phyloP scores from a whole-genome alignment of 2,797 vertebrate genomes.

The Pseudomugil gertrudae region DNA sequence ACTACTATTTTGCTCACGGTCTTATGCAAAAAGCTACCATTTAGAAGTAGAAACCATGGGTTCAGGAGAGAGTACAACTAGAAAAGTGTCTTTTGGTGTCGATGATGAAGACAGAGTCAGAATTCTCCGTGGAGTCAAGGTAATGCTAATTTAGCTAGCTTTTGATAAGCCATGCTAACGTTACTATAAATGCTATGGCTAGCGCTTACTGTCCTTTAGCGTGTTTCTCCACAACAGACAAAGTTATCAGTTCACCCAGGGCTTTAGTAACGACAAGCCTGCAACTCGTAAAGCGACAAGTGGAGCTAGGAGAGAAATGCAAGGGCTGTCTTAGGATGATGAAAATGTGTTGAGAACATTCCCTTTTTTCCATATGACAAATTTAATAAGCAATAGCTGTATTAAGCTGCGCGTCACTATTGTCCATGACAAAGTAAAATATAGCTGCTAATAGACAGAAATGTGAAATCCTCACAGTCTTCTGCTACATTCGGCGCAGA shows the following conservation, averaged over 20 bases:
- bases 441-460: fast-evolving
- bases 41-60: conserved; percentile 79
- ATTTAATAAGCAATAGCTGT: too few relatives aligned
- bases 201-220: conserved; percentile 31
- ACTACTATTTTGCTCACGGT: neutral
- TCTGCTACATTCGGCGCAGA: conserved; percentile 29
- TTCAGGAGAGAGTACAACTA: conserved; percentile 83
- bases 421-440: neutral
- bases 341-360: neutral
- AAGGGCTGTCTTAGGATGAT: conserved; percentile 26
- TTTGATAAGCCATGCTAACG: conserved; percentile 46
- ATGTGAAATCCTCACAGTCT: neutral
- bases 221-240: neutral
- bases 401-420: fast-evolving
- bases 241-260: neutral
- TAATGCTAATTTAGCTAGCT: conserved; percentile 73
- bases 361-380: neutral
- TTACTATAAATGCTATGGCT: conserved; percentile 5
- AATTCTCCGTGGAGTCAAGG: conserved; percentile 92
- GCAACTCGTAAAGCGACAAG: neutral
- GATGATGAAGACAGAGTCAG: conserved; percentile 90
- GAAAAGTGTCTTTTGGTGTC: conserved; percentile 89
- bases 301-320: conserved; percentile 9
- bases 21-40: neutral
- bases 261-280: fast-evolving